Evolutionary conservation across 2,797 vertebrate genomes (phyloP), one percentile per base, ranked within the genome.

Genomic region (Protonibea diacanthus): DNA sequence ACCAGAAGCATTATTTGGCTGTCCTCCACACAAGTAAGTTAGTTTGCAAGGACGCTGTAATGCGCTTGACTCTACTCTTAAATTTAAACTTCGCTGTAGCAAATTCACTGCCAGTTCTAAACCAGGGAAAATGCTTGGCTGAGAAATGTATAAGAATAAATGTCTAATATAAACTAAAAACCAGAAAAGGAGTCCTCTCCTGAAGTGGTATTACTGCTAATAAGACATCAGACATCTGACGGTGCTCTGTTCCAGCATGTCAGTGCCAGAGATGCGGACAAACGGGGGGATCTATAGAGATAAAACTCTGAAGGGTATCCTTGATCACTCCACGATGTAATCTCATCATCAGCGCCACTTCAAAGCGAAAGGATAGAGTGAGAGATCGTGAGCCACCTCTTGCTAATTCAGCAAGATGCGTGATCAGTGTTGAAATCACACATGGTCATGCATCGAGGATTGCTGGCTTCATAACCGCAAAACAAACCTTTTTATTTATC

Each of bases 291-390:
- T 81, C 68, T 62, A 55, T 57, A 11, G 52, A 86, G 73, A 79
- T 88, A 74, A 82, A 85, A 74, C 74, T 71, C 20, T 73, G 61
- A 82, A 84, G 78, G 88, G 84, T 90, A 86, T 86, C 59, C 56
- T 67, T 82, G 68, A 86, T 88, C 76, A 75, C 71, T 68, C 63
- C 53, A 74, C 49, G 57, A 80, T 88, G 86, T 88, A 85, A 92
- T 86, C 89, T 89, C 79, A 83, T 88, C 82, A 88, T 79, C 73
- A 49, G 55, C 44, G 56, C 57, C 78, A 74, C 89, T 89, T 87
- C 58, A 76, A 69, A 90, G 69, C 48, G 21, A 74, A 80, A 69
- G 25, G 56, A 87, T 7, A 8, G 55, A 71, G 48, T 15, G 27
- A 72, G 66, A 18, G 33, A 73, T 71, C 58, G 20, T 60, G 49